Percentiles rank a stretch among this genome's conserved stretches.
phyloP scores from a whole-genome alignment of 2,797 vertebrate genomes.

The Sebastes nivosus region DNA sequence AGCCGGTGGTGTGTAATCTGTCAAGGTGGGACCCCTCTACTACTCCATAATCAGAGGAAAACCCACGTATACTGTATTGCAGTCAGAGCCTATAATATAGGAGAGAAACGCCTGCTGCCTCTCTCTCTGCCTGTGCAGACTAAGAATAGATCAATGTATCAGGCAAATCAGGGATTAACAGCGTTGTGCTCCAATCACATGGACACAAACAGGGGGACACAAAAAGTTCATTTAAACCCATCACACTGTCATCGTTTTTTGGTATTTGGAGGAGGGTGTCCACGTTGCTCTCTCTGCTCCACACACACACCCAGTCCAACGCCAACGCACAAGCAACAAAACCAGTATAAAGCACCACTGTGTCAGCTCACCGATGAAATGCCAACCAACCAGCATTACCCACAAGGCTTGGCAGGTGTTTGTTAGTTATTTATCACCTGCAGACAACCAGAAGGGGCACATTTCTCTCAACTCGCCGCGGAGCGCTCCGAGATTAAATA shows the following conservation, averaged over 20 bases:
- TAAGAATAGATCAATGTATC: conserved; percentile 85
- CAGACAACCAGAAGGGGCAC: conserved; percentile 45
- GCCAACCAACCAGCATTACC: not conserved
- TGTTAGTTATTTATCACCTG: conserved; percentile 61
- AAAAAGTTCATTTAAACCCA: conserved; percentile 75
- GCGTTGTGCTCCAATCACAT: conserved; percentile 68
- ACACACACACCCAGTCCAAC: conserved; percentile 36
- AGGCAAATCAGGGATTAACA: conserved; percentile 81
- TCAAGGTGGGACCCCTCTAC: conserved; percentile 60
- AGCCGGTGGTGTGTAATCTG: conserved; percentile 33
- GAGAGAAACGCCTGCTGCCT: conserved; percentile 54
- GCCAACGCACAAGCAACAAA: conserved; percentile 61
- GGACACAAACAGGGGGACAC: conserved; percentile 9
- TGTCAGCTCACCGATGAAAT: conserved; percentile 33
- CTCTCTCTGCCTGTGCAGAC: conserved; percentile 48
- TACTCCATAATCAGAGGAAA: conserved; percentile 34
- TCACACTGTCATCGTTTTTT: conserved; percentile 31
- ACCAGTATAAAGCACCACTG: conserved; percentile 45
- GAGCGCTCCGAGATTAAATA: conserved; percentile 51
- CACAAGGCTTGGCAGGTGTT: conserved; percentile 61
- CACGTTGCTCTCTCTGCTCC: conserved; percentile 37
- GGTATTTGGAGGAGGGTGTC: conserved; percentile 24
- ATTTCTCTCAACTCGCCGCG: conserved; percentile 46
- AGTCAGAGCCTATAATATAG: conserved; percentile 43
- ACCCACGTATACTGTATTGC: conserved; percentile 55